Conservation (phyloP, 2,113 vertebrate genomes). For the Morone chrysops region DNA sequence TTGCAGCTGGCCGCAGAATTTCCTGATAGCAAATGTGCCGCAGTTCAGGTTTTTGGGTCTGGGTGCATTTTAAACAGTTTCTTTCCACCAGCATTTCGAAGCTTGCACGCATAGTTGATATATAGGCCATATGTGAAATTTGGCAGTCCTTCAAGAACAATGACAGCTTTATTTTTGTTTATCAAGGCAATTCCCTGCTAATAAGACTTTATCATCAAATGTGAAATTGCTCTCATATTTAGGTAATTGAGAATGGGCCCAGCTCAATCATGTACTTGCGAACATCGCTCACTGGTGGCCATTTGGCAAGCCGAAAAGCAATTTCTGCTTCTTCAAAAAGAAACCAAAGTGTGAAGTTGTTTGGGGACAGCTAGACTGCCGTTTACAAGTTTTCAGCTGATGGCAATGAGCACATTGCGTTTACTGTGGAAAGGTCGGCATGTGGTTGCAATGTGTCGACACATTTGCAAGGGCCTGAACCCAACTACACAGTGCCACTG, state of each 20-base stretch:
- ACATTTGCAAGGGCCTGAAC: constrained; percentile 14
- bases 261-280: constrained; percentile 16
- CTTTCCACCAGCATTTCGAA: constrained; percentile 47
- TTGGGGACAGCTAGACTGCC: constrained; percentile 44
- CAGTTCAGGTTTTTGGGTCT: constrained; percentile 40
- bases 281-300: constrained; percentile 33
- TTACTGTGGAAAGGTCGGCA: constrained; percentile 37
- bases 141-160: constrained; percentile 34
- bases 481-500: constrained; percentile 6
- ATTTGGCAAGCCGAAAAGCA: constrained; percentile 19
- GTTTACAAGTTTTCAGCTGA: constrained; percentile 53
- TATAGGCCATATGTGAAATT: constrained; percentile 54
- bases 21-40: constrained; percentile 38
- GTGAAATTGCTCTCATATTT: constrained; percentile 45
- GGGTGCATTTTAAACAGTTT: constrained; percentile 29
- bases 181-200: constrained; percentile 33
- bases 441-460: constrained; percentile 57
- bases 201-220: constrained; percentile 44
- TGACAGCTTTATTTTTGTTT: constrained; percentile 63
- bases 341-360: constrained; percentile 51
- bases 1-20: constrained; percentile 53
- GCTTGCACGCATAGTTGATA: constrained; percentile 53
- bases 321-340: constrained; percentile 37
- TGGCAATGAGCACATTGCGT: constrained; percentile 3
- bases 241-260: constrained; percentile 37